These are phyloP conservation scores for Cyanoderma ruficeps DNA, from an alignment of 2,113 vertebrate genomes.

Conservation along the genomic window DNA sequence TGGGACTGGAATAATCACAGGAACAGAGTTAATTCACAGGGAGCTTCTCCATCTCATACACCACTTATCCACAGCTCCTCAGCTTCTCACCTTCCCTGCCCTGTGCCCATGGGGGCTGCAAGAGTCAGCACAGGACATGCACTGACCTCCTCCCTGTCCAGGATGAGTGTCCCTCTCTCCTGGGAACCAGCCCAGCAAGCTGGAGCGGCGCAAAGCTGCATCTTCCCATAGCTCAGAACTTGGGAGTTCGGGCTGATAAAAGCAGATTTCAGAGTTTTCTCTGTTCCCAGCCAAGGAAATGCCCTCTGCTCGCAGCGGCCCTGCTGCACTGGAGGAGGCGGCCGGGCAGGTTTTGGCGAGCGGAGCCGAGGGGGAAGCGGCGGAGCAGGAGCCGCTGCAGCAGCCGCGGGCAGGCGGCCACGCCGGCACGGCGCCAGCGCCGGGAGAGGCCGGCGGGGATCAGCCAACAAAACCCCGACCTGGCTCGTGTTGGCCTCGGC, in stretches of 20 bases:
- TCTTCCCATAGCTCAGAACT: not conserved
- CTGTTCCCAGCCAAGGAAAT: not conserved
- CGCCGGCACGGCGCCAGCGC: not conserved
- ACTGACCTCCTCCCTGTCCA: not conserved
- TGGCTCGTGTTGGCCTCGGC: not conserved
- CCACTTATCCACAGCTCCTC: not conserved
- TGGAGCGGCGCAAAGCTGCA: not conserved
- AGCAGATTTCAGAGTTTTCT: not conserved
- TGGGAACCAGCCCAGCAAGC: not conserved
- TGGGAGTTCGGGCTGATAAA: not conserved
- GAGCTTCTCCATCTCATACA: not conserved
- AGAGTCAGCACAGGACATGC: not conserved
- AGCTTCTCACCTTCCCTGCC: not conserved
- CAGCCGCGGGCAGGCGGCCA: not conserved
- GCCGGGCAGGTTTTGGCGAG: not conserved
- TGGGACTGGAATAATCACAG: not conserved
- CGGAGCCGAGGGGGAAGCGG: not conserved
- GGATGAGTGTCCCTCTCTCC: not conserved
- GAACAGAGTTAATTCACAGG: not conserved
- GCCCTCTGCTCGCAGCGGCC: not conserved
- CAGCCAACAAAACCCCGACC: not conserved
- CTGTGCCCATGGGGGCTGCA: not conserved
- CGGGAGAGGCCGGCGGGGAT: not conserved
- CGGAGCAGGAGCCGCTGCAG: not conserved
- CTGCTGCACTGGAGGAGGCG: not conserved